phyloP scores from a whole-genome alignment of 2,888 invertebrate genomes.

The Flexamia atlantica region DNA sequence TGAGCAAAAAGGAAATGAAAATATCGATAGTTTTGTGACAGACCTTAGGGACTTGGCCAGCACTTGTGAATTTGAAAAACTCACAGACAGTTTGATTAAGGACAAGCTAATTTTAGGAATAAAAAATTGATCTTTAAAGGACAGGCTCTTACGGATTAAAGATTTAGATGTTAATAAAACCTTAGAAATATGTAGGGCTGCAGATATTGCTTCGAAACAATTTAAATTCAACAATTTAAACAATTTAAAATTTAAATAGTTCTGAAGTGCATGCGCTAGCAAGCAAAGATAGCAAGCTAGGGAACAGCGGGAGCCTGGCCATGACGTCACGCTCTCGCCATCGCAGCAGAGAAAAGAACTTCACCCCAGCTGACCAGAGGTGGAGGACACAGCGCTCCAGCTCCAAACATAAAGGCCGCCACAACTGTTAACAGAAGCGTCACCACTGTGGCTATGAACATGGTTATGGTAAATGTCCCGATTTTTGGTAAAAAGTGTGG shows the following conservation, averaged over 20 bases:
- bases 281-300: neutral
- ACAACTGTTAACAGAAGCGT: conserved; percentile 44
- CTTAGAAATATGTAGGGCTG: conserved; percentile 36
- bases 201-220: neutral
- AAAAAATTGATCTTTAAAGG: conserved; percentile 16
- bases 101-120: conserved; percentile 47
- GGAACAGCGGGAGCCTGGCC: too few relatives aligned
- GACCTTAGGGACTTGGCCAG: conserved; percentile 15
- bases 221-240: neutral
- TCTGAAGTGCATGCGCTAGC: neutral
- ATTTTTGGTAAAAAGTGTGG: conserved; percentile 63
- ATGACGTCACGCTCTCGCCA: neutral
- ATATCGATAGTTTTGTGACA: conserved; percentile 25
- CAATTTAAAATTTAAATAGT: too few relatives aligned
- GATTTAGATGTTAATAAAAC: conserved; percentile 25
- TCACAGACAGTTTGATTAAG: conserved; percentile 27
- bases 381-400: neutral
- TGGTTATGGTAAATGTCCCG: conserved; percentile 63
- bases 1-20: conserved; percentile 10
- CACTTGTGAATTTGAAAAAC: conserved; percentile 14
- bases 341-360: neutral
- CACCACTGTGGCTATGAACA: conserved; percentile 64
- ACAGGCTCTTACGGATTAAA: conserved; percentile 31
- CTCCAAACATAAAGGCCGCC: neutral
- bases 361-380: neutral